Evolutionary conservation across 2,888 invertebrate species (phyloP).

Genomic region (Leptopterna dolabrata): DNA sequence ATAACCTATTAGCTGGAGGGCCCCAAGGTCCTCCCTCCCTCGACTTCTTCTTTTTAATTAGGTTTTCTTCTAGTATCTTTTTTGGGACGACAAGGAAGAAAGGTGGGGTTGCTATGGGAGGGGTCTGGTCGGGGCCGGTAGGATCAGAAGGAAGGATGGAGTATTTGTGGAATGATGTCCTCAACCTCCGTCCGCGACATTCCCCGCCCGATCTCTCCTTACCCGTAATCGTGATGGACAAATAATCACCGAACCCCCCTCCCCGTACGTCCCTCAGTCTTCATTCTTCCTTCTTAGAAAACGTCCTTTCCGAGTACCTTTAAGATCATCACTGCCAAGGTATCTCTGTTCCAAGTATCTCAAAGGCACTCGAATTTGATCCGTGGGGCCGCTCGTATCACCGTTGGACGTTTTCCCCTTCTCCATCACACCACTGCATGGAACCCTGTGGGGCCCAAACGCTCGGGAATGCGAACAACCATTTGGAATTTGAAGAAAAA

Average conservation of each 20-base stretch:
- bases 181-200: slow-evolving; percentile 32
- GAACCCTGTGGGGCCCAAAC: background rate
- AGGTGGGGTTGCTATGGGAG: background rate
- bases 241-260: slow-evolving; percentile 39
- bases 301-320: slow-evolving; percentile 23
- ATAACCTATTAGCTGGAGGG: background rate
- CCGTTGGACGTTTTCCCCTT: background rate
- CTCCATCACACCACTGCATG: background rate
- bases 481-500: background rate
- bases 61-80: slow-evolving; percentile 12
- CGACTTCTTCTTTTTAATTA: slow-evolving; percentile 4
- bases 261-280: background rate
- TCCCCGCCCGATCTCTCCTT: slow-evolving; percentile 37
- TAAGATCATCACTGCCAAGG: slow-evolving; percentile 37
- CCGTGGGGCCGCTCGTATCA: background rate
- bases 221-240: slow-evolving; percentile 52
- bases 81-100: background rate
- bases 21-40: background rate
- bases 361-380: slow-evolving; percentile 31
- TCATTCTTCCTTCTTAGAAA: slow-evolving; percentile 44
- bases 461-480: background rate
- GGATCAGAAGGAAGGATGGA: slow-evolving; percentile 47
- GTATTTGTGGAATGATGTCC: slow-evolving; percentile 53
- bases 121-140: slow-evolving; percentile 22
- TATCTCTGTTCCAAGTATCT: slow-evolving; percentile 1